Evolutionary conservation across 2,797 vertebrate species (phyloP), one percentile per base, ranked within the genome.

Genomic region (Platyrinchus mystaceus): DNA sequence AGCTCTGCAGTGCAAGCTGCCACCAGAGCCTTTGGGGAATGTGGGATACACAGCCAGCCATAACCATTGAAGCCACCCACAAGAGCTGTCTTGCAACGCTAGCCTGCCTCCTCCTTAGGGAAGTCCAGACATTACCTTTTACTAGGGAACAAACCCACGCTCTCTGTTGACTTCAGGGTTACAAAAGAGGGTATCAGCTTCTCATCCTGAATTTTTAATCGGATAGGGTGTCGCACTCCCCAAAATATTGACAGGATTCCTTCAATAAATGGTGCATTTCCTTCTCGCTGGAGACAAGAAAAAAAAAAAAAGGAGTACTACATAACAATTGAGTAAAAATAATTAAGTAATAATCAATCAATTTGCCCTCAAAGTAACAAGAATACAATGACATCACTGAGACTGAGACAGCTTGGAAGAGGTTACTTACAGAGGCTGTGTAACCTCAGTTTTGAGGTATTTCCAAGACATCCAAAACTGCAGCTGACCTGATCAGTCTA

Each of bases 161-260:
- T 91, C 62, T 98, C 98, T 13, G 98, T 82, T 26, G 98, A 92
- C 68, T 97, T 98, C 39, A 97, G 69, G 30, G 53, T 96, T 82
- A 93, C 89, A 68, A 98, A 97, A 21, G 98, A 96, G 37, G 97
- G 92, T 20, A 95, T 97, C 88, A 98, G 98, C 88, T 98, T 99
- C 64, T 99, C 98, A 89, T 99, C 99, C 93, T 99, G 99, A 92
- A 99, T 99, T 97, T 99, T 99, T 39, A 99, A 96, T 37, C 97
- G 97, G 94, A 99, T 99, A 14, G 98, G 99, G 90, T 97, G 97
- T 34, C 96, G 97, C 13, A 99, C 97, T 58, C 99, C 99, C 99
- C 99, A 99, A 46, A 98, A 99, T 95, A 99, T 98, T 9, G 98
- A 98, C 90, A 99, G 94, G 91, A 98, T 97, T 14, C 99, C 99